phyloP scores from a whole-genome alignment of 2,113 vertebrate species.

The Sceloporus tristichus region DNA sequence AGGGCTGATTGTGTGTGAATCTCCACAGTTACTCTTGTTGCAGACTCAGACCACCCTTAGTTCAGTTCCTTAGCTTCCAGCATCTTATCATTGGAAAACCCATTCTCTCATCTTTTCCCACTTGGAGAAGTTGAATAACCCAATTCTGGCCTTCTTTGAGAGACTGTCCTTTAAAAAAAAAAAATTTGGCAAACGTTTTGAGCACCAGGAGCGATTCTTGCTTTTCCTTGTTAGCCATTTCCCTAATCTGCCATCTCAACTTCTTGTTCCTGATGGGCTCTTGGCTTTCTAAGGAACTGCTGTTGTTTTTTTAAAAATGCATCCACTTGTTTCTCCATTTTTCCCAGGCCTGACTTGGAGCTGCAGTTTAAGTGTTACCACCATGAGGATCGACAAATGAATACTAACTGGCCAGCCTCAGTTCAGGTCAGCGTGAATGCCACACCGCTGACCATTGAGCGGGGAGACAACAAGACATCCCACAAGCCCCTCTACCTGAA shows the following conservation, averaged over 20 bases:
- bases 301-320: background rate
- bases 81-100: background rate
- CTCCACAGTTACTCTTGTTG: background rate
- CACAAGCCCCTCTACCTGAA: constrained; percentile 97
- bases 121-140: too few species aligned
- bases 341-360: constrained; percentile 91
- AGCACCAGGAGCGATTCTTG: background rate
- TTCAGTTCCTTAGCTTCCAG: background rate
- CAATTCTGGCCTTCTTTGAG: background rate
- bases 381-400: constrained; percentile 96
- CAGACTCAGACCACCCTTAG: background rate
- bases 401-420: constrained; percentile 96
- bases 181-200: background rate
- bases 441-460: constrained; percentile 91
- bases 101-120: background rate
- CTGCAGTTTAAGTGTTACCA: constrained; percentile 98
- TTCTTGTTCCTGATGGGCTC: fast-evolving
- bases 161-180: background rate
- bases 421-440: constrained; percentile 97
- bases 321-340: constrained; percentile 11
- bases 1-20: background rate
- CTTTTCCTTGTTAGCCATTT: background rate
- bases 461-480: constrained; percentile 95
- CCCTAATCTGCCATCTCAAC: background rate
- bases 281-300: background rate